Base-by-base conservation (phyloP, 30 jellyfish, hydroid and myxozoan species). In the Aurelia aurita complex sp. Pacific region DNA sequence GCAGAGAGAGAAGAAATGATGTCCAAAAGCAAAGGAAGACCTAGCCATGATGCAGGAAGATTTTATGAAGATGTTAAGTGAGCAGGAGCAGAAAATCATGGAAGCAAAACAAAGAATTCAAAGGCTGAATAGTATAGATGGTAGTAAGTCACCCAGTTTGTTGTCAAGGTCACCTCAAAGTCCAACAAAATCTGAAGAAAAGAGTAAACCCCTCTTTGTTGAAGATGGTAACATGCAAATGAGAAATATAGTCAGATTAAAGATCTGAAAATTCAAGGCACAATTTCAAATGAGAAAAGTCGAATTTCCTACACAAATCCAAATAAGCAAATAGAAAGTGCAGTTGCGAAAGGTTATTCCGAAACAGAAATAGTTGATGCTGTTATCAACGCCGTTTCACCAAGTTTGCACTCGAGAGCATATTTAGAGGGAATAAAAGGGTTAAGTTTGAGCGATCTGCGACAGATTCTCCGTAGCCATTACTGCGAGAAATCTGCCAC, bases 211-310 rank as follows among this genome's bases (percentile, higher is more conserved):
- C 10, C 7, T 57, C n/a, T 14, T 57, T 23, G 29, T 23, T 23
- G 29, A 23, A 23, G 29, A 23, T 23, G 29, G 29, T 23, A 23
- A 23, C 29, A n/a, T 12, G 18, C n/a, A 40, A 63, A 63, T 35
- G 32, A 10, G 32, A 40, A 63, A 40, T 17, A 40, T 35, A 17
- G n/a, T 40, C 73, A 8, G n/a, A 17, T 63, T 63, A 63, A 40
- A 63, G 73, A 63, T 63, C n/a, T 63, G 18, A 63, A 69, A 69
- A 69, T 69, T 12, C 60, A 33, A 17, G 79, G 79, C 79, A 43
- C 42, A 15, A 69, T 69, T 15, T 23, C 79, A 17, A 43, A 69
- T 69, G 79, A 43, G 36, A 69, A 69, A 38, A 43, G 36, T 10
- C 54, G 79, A 12, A 23, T 69, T 11, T 38, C 79, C 9, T 69